Base-by-base conservation (phyloP, 2,797 vertebrate species). In the Parauchenoglanis ngamensis region DNA sequence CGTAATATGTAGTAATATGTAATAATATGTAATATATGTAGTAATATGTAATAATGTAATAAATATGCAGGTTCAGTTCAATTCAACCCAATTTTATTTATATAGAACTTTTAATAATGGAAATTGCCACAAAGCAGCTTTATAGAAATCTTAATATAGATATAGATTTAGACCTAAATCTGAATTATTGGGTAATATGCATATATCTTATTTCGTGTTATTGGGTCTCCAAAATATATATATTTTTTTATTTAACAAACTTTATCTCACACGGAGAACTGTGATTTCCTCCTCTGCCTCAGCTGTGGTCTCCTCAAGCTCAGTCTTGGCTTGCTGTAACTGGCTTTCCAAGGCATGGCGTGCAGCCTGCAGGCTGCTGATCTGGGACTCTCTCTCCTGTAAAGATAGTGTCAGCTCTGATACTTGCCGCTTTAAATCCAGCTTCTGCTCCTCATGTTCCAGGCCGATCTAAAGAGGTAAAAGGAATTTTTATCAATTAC, bases 261-360 rank as follows among this genome's bases (percentile, higher is more conserved):
- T 52, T 40, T 44, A 49, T 77, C 95, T 94, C 92, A 99, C 98
- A 95, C 98, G 96, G 89, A 99, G 96, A 0, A 98, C 98, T 31
- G 98, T 98, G 89, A 99, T 99, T 95, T 99, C 98, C 87, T 99
- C 98, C 90, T 99, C 98, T 0, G 98, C 98, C 88, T 99, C 97
- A 0, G 98, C 97, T 0, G 98, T 99, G 0, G 98, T 99, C 89
- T 99, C 98, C 89, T 99, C 98, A 89, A 99, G 95, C 92, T 99
- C 98, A 0, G 97, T 97, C 95, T 98, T 99, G 72, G 98, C 97
- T 89, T 97, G 97, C 0, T 97, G 97, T 17, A 99, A 97, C 78
- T 99, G 98, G 88, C 88, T 97, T 93, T 99, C 98, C 92, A 99
- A 93, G n/a, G 97, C 94, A 0, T 95, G 96, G 3, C 97, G 96